Base-by-base conservation (phyloP, 2,113 vertebrate genomes). In the Tamias sibiricus region DNA sequence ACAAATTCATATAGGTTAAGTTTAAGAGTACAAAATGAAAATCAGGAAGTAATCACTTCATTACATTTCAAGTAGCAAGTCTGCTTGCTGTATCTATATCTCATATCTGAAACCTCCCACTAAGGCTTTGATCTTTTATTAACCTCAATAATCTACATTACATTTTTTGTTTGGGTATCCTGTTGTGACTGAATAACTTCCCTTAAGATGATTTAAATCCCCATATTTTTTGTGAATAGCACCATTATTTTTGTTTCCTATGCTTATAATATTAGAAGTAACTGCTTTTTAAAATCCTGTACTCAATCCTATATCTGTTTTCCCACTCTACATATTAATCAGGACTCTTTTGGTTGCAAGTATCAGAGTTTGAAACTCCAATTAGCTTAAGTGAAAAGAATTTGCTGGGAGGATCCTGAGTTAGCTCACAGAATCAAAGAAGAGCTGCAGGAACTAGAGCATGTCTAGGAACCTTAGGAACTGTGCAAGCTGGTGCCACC, bases 11-110 rank as follows among this genome's bases (percentile, higher is more conserved):
- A 68, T 24, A 80, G 10, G 19, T n/a, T 86, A 85, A 69, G 7
- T 40, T 71, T 9, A 82, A 93, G 24, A 68, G 59, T 40, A 35
- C 22, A 93, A 95, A 85, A 85, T 85, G 40, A 90, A 95, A 85
- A 62, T 35, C 0, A 47, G 66, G 16, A 59, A 42, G 35, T 8
- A 1, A 71, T 90, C 6, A 64, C 82, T 30, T 93, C 4, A 28
- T 68, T 91, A 68, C 22, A 69, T 72, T 75, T 71, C 44, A 69
- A 69, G 64, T 40, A 32, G 44, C 13, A 81, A 69, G 42, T 76
- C 49, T 71, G 6, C 54, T n/a, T n/a, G n/a, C 17, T 72, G 8
- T 87, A 13, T 62, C 82, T 87, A 3, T 32, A 24, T 77, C 64
- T 83, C 24, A 49, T 89, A 40, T n/a, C 87, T 89, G 32, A 94